Conservation (phyloP, 2,888 invertebrate species). For the Trachelus tabidus region DNA sequence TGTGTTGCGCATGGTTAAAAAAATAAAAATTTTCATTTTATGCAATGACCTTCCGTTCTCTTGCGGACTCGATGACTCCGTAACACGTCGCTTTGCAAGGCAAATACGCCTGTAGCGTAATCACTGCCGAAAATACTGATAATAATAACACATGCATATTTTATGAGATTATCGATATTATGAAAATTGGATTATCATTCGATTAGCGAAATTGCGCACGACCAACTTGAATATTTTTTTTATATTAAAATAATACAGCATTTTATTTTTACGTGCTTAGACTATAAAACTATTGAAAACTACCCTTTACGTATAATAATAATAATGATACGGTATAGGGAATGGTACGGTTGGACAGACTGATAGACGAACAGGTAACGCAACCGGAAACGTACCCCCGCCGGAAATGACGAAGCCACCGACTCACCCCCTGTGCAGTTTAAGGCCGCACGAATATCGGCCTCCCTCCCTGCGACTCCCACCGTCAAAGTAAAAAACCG, state of each 20-base stretch:
- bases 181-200: neutral
- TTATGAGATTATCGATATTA: neutral
- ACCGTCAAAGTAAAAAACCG: constrained; percentile 14
- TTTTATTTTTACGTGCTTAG: neutral
- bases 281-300: neutral
- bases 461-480: no score
- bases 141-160: neutral
- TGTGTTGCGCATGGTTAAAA: neutral
- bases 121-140: neutral
- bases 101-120: constrained; percentile 32
- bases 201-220: neutral
- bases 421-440: constrained; percentile 44
- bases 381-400: constrained; percentile 49
- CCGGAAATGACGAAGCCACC: constrained; percentile 58
- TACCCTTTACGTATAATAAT: neutral
- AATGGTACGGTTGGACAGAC: neutral
- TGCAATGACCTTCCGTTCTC: constrained; percentile 43
- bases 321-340: neutral
- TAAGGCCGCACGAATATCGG: constrained; percentile 17
- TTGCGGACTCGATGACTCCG: constrained; percentile 10
- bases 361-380: neutral
- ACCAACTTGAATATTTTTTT: neutral
- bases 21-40: constrained; percentile 29
- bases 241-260: neutral
- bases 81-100: constrained; percentile 40